Conservation (phyloP, 2,113 vertebrate species). For the Sakesphorus luctuosus region DNA sequence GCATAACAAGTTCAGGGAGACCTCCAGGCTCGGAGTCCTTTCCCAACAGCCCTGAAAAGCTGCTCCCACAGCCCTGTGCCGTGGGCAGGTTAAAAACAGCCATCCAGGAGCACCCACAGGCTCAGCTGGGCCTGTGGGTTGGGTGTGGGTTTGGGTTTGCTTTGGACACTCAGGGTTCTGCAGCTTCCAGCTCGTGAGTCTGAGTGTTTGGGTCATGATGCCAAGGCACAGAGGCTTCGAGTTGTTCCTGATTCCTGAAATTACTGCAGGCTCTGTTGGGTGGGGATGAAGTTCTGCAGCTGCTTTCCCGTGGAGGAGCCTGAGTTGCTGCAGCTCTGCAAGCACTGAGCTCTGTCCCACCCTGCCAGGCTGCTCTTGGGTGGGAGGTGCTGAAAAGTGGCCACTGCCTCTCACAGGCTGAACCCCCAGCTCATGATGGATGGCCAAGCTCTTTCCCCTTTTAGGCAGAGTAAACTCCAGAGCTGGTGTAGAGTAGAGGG, state of each 20-base stretch:
- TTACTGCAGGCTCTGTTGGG: neutral
- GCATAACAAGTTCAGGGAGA: neutral
- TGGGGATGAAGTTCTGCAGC: neutral
- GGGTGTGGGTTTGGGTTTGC: neutral
- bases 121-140: neutral
- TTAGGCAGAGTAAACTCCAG: neutral
- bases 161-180: neutral
- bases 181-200: neutral
- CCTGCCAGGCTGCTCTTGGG: neutral
- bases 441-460: neutral
- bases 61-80: neutral
- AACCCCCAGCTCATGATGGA: neutral
- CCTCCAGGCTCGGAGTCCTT: neutral
- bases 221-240: neutral
- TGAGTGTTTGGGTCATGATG: neutral
- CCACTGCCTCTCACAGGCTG: neutral
- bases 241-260: neutral
- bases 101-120: rapidly evolving
- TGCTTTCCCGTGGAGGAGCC: neutral
- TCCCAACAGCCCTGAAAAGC: neutral
- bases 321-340: neutral
- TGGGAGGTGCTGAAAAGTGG: neutral
- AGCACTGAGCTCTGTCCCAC: neutral
- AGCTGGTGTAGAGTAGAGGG: neutral
- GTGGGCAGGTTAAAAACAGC: neutral